Evolutionary conservation across 1,140 invertebrate genomes (phyloP).

Genomic region (Acromyrmex heyeri): DNA sequence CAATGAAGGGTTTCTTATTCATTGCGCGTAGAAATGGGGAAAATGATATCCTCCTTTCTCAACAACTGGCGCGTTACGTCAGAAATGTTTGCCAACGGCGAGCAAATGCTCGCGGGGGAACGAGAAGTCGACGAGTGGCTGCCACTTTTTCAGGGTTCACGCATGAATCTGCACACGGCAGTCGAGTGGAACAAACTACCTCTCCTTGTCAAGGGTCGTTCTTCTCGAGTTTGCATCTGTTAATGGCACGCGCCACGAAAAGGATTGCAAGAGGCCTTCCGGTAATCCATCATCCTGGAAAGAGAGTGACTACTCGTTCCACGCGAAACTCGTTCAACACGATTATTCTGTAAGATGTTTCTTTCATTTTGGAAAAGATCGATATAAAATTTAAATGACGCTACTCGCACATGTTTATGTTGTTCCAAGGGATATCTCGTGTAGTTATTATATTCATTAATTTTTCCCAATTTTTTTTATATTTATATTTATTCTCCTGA

Average conservation of each 20-base stretch:
- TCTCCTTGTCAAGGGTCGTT: constrained; percentile 19
- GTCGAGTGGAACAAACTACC: constrained; percentile 54
- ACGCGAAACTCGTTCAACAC: not conserved
- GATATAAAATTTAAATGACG: not conserved
- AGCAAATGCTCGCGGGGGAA: constrained; percentile 25
- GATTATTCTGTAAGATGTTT: constrained; percentile 15
- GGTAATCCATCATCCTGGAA: constrained; percentile 20
- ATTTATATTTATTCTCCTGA: not conserved
- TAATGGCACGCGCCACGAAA: constrained; percentile 57
- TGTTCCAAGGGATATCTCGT: not conserved
- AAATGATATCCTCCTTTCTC: not conserved
- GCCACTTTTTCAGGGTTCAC: constrained; percentile 28
- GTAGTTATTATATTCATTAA: not conserved
- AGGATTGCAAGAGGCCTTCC: constrained; percentile 55
- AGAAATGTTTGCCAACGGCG: constrained; percentile 49
- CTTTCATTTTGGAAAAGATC: constrained; percentile 13
- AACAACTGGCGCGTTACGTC: constrained; percentile 46
- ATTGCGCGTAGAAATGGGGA: not conserved
- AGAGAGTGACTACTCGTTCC: not conserved
- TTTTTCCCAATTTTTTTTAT: not conserved
- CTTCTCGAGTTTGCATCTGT: constrained; percentile 66
- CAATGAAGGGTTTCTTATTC: not conserved
- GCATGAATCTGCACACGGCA: constrained; percentile 45
- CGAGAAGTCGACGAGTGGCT: constrained; percentile 3
- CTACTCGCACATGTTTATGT: not conserved